Evolutionary conservation across 2,797 vertebrate species (phyloP).

Genomic region (Sebastes steindachneri): DNA sequence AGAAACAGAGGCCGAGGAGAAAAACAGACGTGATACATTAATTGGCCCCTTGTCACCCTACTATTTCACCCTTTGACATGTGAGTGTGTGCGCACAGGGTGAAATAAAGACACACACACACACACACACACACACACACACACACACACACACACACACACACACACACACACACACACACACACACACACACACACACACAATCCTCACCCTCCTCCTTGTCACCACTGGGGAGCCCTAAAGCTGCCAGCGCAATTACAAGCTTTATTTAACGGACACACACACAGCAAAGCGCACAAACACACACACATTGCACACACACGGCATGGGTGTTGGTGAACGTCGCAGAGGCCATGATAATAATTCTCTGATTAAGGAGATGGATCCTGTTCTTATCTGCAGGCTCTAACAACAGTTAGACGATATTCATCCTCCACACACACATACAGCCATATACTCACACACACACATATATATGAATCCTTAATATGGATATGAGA

Average conservation of each 20-base stretch:
- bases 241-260: slow-evolving; percentile 71
- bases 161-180: slow-evolving; percentile 1
- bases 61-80: slow-evolving; percentile 56
- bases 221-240: slow-evolving; percentile 60
- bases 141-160: slow-evolving; percentile 1
- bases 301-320: neutral
- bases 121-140: slow-evolving; percentile 1
- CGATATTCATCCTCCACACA: slow-evolving; percentile 9
- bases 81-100: neutral
- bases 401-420: slow-evolving; percentile 35
- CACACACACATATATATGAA: neutral
- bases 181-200: slow-evolving; percentile 3
- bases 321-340: slow-evolving; percentile 19
- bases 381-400: slow-evolving; percentile 56
- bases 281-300: neutral
- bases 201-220: neutral
- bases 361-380: slow-evolving; percentile 72
- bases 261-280: slow-evolving; percentile 64
- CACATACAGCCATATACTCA: neutral
- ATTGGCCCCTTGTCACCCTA: slow-evolving; percentile 63
- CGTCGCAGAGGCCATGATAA: slow-evolving; percentile 47
- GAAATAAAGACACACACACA: neutral
- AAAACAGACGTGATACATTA: slow-evolving; percentile 67
- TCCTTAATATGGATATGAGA: slow-evolving; percentile 9
- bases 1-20: slow-evolving; percentile 74